Conservation (phyloP, 2,797 vertebrate genomes). For the Epinephelus malabaricus region DNA sequence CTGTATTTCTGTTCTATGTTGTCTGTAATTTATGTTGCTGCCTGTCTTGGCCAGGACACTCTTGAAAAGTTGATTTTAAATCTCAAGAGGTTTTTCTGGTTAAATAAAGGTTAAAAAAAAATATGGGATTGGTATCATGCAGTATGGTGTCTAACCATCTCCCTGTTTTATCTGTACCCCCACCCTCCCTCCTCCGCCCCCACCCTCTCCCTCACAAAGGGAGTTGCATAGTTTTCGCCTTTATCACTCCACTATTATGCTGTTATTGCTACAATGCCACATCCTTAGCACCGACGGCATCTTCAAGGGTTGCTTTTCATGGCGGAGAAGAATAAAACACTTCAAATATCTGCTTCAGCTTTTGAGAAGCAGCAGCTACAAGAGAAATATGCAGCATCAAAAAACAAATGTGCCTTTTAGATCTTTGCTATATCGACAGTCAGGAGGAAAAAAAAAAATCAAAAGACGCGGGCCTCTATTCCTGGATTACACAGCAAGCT, state of each 20-base stretch:
- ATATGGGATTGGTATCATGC: slow-evolving; percentile 45
- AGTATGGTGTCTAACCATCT: slow-evolving; percentile 19
- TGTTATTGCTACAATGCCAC: background rate
- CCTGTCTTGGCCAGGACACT: no score
- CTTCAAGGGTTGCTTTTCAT: slow-evolving; percentile 29
- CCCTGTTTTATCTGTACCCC: background rate
- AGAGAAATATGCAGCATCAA: slow-evolving; percentile 32
- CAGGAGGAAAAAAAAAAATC: background rate
- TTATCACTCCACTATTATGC: slow-evolving; percentile 5
- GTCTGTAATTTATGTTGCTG: no score
- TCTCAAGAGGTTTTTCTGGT: no score
- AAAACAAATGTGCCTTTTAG: slow-evolving; percentile 39
- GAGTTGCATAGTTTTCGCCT: slow-evolving; percentile 10
- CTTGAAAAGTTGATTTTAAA: no score
- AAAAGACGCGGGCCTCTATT: slow-evolving; percentile 24
- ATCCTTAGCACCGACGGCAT: background rate
- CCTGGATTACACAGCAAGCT: slow-evolving; percentile 36
- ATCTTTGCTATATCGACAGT: slow-evolving; percentile 23
- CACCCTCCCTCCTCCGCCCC: no score
- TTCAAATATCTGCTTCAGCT: slow-evolving; percentile 28
- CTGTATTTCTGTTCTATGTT: no score
- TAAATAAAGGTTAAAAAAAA: no score
- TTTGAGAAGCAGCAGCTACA: slow-evolving; percentile 26
- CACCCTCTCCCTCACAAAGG: background rate
- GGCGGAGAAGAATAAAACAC: slow-evolving; percentile 24